These are phyloP conservation scores for Diachasmimorpha longicaudata DNA, from an alignment of 1,140 invertebrate species.

Conservation along the genomic window DNA sequence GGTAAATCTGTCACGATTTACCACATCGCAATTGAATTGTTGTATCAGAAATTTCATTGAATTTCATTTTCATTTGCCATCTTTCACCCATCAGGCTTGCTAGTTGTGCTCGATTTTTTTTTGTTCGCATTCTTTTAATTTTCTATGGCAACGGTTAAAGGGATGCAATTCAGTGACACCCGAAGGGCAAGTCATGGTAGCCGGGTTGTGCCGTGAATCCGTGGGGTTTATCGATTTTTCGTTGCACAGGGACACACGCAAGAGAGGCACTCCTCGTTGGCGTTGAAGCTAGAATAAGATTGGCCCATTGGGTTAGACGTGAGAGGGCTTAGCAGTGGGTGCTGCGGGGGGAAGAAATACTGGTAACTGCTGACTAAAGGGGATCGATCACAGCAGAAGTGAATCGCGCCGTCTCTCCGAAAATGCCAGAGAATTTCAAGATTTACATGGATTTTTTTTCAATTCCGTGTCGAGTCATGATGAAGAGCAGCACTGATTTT, in stretches of 20 bases:
- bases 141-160: no score
- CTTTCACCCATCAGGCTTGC: no score
- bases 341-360: not conserved
- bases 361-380: not conserved
- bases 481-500: no score
- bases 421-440: not conserved
- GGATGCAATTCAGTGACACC: not conserved
- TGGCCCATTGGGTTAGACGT: conserved; percentile 23
- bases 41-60: no score
- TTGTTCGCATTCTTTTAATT: no score
- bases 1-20: no score
- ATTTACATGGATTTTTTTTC: not conserved
- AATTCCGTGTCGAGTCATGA: not conserved
- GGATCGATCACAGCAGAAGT: conserved; percentile 1
- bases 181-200: conserved; percentile 16
- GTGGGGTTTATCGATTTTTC: conserved; percentile 30
- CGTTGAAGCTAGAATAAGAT: conserved; percentile 26
- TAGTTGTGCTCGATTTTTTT: no score
- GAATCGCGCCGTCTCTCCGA: not conserved
- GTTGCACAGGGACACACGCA: conserved; percentile 26
- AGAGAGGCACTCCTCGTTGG: conserved; percentile 17
- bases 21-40: no score
- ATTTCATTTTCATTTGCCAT: no score
- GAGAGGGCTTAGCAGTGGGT: not conserved
- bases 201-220: conserved; percentile 20